phyloP scores from a whole-genome alignment of 2,113 vertebrate species.

The Motacilla alba region DNA sequence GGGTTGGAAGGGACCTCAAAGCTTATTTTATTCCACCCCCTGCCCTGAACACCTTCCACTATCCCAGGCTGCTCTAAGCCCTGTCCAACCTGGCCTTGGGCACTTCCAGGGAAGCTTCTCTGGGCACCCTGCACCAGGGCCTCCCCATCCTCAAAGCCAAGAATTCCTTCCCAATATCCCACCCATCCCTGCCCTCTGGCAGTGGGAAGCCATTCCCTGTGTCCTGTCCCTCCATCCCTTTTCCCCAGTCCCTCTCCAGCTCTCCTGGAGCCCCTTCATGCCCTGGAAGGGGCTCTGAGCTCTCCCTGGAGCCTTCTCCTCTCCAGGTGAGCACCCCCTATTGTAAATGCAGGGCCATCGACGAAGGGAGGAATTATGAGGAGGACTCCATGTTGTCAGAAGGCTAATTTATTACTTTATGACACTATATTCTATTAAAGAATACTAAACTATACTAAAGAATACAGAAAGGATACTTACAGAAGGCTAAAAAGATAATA shows the following conservation, averaged over 20 bases:
- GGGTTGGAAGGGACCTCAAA: not conserved
- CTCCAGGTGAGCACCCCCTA: accelerated
- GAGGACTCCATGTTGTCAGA: too few relatives aligned
- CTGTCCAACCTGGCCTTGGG: accelerated
- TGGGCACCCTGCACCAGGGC: accelerated
- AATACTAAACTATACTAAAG: too few relatives aligned
- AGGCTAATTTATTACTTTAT: too few relatives aligned
- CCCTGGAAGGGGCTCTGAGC: accelerated
- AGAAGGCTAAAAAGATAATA: too few relatives aligned
- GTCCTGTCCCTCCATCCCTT: not conserved
- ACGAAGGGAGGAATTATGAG: too few relatives aligned
- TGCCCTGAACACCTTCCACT: not conserved
- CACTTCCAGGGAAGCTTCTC: not conserved
- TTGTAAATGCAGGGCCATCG: too few relatives aligned
- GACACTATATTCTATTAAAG: too few relatives aligned
- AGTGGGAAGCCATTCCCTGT: too few relatives aligned
- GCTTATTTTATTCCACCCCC: accelerated
- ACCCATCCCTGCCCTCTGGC: accelerated
- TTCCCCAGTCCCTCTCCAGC: not conserved
- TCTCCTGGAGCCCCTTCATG: not conserved
- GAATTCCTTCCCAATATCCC: not conserved
- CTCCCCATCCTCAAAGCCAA: accelerated
- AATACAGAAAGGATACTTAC: too few relatives aligned
- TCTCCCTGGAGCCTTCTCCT: not conserved
- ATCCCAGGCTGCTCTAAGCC: accelerated